Evolutionary conservation across 2,797 vertebrate genomes (phyloP).

Genomic region (Scolopax bukidnonensis): DNA sequence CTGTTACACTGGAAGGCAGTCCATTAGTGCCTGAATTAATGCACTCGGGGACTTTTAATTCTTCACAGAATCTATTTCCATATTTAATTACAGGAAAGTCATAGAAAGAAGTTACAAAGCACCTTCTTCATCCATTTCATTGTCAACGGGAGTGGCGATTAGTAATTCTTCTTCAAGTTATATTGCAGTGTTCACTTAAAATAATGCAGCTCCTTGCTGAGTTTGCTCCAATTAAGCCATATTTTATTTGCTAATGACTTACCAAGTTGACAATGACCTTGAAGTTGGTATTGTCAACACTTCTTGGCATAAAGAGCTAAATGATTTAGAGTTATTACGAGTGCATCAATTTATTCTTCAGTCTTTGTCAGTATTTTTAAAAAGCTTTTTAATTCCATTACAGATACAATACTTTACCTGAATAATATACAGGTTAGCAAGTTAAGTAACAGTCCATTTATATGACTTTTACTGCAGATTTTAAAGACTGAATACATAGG

Average conservation of each 20-base stretch:
- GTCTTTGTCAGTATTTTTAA: slow-evolving; percentile 72
- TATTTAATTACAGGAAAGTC: slow-evolving; percentile 87
- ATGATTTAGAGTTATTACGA: slow-evolving; percentile 84
- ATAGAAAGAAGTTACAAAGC: slow-evolving; percentile 81
- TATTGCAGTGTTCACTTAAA: slow-evolving; percentile 90
- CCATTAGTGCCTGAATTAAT: slow-evolving; percentile 87
- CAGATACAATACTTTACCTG: slow-evolving; percentile 66
- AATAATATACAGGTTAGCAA: slow-evolving; percentile 69
- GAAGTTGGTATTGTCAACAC: slow-evolving; percentile 84
- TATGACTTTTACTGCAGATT: slow-evolving; percentile 49
- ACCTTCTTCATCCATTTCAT: slow-evolving; percentile 88
- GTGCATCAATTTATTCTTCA: slow-evolving; percentile 78
- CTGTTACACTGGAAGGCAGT: slow-evolving; percentile 70
- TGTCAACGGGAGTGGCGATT: slow-evolving; percentile 85
- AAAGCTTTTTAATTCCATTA: slow-evolving; percentile 78
- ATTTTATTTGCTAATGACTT: slow-evolving; percentile 92
- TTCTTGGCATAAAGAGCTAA: slow-evolving; percentile 71
- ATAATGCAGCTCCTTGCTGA: slow-evolving; percentile 87
- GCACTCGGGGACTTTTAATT: slow-evolving; percentile 81
- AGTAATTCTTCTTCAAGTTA: slow-evolving; percentile 90
- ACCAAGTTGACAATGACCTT: slow-evolving; percentile 88
- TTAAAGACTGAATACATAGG: not conserved
- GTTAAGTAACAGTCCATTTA: slow-evolving; percentile 75
- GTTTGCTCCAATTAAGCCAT: slow-evolving; percentile 88
- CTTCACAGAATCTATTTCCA: slow-evolving; percentile 86